phyloP scores from a whole-genome alignment of 37 sponge, comb jelly and placozoan genomes.

The Cladorhizidae sp. region DNA sequence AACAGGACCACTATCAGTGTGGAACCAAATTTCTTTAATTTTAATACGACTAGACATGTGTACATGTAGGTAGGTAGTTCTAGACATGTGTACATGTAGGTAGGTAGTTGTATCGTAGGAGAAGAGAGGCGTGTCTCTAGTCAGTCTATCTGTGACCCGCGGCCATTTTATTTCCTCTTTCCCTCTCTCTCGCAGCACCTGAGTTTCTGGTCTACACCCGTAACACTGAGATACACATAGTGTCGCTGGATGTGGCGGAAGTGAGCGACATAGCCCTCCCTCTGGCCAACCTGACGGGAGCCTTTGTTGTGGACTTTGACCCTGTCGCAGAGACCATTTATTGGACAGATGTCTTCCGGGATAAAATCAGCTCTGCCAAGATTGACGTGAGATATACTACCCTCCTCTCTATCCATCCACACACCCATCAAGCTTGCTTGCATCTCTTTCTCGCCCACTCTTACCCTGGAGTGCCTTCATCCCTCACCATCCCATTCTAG shows the following conservation, averaged over 20 bases:
- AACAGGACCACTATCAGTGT: too few relatives aligned
- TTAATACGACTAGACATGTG: too few relatives aligned
- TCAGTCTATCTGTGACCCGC: neutral
- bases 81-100: too few relatives aligned
- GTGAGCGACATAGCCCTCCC: conserved; percentile 44
- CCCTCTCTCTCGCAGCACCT: conserved; percentile 6
- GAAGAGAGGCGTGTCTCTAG: too few relatives aligned
- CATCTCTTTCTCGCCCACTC: too few relatives aligned
- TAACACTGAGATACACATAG: conserved; percentile 25
- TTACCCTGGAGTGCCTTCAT: too few relatives aligned
- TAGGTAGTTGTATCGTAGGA: too few relatives aligned
- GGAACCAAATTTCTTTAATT: too few relatives aligned
- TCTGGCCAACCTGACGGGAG: conserved; percentile 22
- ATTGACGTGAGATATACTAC: conserved; percentile 61
- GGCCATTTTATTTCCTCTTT: neutral
- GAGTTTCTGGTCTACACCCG: conserved; percentile 52
- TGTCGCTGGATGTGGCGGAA: conserved; percentile 55
- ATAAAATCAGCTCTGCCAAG: conserved; percentile 43
- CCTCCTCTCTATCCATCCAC: too few relatives aligned
- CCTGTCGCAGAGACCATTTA: conserved; percentile 19
- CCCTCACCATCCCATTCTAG: neutral
- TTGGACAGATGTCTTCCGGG: conserved; percentile 45
- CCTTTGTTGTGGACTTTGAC: conserved; percentile 49
- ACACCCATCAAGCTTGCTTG: too few relatives aligned
- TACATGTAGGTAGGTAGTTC: too few relatives aligned